These are phyloP conservation scores for Bilobella aurantiaca DNA, from an alignment of 1,140 invertebrate genomes.

Conservation along the genomic window DNA sequence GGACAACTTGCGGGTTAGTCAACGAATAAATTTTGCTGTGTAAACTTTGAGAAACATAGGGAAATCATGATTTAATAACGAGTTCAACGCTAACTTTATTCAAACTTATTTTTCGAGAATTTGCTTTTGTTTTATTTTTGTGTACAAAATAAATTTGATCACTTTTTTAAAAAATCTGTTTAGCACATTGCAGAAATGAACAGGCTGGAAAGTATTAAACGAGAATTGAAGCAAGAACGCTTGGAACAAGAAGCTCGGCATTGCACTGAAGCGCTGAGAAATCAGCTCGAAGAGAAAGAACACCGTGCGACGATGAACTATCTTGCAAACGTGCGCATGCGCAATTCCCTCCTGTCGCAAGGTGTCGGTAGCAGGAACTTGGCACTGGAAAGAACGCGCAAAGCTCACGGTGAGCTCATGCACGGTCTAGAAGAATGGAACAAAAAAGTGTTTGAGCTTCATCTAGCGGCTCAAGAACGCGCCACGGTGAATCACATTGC, in stretches of 20 bases:
- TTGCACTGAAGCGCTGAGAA: slow-evolving; percentile 23
- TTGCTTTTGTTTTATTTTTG: too few species aligned
- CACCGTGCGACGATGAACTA: slow-evolving; percentile 27
- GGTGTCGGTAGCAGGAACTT: slow-evolving; percentile 15
- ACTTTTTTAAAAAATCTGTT: too few species aligned
- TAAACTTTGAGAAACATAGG: too few species aligned
- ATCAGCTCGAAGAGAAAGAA: slow-evolving; percentile 34
- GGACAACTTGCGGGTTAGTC: slow-evolving; percentile 27
- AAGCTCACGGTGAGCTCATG: slow-evolving; percentile 22
- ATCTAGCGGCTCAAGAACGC: slow-evolving; percentile 26
- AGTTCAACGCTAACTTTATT: too few species aligned
- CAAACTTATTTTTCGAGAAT: too few species aligned
- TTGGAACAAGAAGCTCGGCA: slow-evolving; percentile 25
- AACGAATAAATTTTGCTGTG: not conserved
- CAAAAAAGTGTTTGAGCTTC: slow-evolving; percentile 29
- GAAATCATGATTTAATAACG: too few species aligned
- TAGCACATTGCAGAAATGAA: slow-evolving; percentile 34
- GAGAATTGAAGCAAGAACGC: slow-evolving; percentile 23
- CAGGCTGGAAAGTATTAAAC: slow-evolving; percentile 29
- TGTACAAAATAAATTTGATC: too few species aligned
- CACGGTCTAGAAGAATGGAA: slow-evolving; percentile 32
- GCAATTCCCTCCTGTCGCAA: slow-evolving; percentile 4
- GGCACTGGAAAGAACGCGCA: slow-evolving; percentile 27
- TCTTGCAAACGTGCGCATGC: not conserved
- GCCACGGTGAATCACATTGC: slow-evolving; percentile 23